These are phyloP conservation scores for Tenualosa ilisha DNA, from an alignment of 2,797 vertebrate genomes.

Conservation along the genomic window DNA sequence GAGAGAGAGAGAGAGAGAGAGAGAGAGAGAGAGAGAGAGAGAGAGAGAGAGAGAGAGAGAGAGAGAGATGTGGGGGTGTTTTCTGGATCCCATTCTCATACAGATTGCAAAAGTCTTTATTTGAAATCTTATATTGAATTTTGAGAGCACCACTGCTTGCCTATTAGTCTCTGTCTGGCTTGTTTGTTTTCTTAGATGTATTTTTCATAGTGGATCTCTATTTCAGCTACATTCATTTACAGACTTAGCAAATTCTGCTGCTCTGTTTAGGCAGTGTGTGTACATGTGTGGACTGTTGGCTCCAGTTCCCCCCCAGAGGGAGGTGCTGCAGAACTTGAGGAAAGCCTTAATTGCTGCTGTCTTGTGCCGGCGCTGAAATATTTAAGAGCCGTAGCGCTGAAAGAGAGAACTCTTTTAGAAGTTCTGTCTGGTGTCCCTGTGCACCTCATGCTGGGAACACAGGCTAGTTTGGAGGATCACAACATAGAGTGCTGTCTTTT, in stretches of 20 bases:
- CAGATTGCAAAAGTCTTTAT: background rate
- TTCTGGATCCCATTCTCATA: background rate
- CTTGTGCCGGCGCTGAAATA: constrained; percentile 47
- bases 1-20: too few species aligned
- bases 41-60: too few species aligned
- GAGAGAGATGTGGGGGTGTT: background rate
- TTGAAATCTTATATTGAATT: background rate
- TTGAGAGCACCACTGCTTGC: background rate
- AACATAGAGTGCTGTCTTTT: background rate
- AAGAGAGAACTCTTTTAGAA: constrained; percentile 39
- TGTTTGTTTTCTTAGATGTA: constrained; percentile 37
- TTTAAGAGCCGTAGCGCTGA: constrained; percentile 40
- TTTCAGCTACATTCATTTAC: background rate
- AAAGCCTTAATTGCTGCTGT: constrained; percentile 50
- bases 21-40: too few species aligned
- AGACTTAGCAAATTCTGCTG: background rate
- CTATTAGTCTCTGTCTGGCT: background rate
- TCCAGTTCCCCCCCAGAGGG: constrained; percentile 38
- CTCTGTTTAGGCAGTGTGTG: constrained; percentile 38
- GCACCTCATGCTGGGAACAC: constrained; percentile 30
- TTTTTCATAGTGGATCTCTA: constrained; percentile 50
- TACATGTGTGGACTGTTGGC: constrained; percentile 38
- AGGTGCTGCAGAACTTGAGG: constrained; percentile 43
- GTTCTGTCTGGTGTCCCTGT: constrained; percentile 34
- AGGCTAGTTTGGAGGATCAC: background rate